Percentiles rank a stretch among this genome's conserved stretches.
Evolutionary conservation across 2,797 vertebrate species (phyloP).

Genomic region (Linurgus olivaceus): DNA sequence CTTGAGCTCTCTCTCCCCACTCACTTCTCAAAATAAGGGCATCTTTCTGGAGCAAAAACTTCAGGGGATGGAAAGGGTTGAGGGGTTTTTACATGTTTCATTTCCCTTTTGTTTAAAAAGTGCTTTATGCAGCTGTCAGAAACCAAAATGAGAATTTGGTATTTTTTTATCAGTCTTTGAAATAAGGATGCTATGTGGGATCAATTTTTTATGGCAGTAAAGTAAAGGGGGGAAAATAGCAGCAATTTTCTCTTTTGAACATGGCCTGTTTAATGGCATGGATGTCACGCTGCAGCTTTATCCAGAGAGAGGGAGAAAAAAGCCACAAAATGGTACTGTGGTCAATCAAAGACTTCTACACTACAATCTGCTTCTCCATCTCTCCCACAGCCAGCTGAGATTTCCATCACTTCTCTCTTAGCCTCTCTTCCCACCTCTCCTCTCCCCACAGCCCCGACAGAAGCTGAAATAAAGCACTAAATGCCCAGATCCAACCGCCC

Average conservation of each 20-base stretch:
- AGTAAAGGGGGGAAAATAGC: constrained; percentile 80
- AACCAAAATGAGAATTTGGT: constrained; percentile 66
- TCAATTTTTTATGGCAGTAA: constrained; percentile 82
- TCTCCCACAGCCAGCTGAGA: constrained; percentile 30
- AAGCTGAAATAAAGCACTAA: neutral
- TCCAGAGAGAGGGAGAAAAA: constrained; percentile 66
- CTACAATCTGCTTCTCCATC: constrained; percentile 44
- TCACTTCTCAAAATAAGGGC: neutral
- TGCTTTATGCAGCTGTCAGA: constrained; percentile 68
- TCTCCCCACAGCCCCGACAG: neutral
- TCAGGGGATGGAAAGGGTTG: neutral
- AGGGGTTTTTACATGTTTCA: constrained; percentile 20
- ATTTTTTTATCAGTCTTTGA: constrained; percentile 71
- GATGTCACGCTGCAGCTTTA: constrained; percentile 75
- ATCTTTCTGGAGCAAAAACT: constrained; percentile 30
- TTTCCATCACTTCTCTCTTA: constrained; percentile 36
- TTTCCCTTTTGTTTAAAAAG: constrained; percentile 36
- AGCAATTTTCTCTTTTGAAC: constrained; percentile 83
- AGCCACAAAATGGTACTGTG: constrained; percentile 68
- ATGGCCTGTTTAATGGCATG: constrained; percentile 79
- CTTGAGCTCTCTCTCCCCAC: neutral
- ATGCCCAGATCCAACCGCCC: neutral
- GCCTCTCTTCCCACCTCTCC: neutral
- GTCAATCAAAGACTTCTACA: constrained; percentile 71
- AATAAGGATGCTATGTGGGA: constrained; percentile 79